Evolutionary conservation across 1,140 invertebrate genomes (phyloP).

Genomic region (Littorina saxatilis): DNA sequence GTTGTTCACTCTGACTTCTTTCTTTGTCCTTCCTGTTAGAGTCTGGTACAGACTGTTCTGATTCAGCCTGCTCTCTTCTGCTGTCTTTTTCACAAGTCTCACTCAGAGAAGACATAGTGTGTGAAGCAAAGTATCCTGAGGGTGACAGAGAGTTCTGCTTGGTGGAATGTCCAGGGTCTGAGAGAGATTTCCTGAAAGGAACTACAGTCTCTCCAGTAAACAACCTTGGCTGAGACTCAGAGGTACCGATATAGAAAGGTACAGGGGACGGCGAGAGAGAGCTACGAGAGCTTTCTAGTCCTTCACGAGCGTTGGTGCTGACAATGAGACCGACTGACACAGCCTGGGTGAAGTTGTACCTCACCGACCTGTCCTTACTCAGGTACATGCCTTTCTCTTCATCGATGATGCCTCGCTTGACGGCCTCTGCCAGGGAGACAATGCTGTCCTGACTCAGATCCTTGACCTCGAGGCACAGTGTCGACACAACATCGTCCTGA

Average conservation of each 20-base stretch:
- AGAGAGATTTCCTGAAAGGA: constrained; percentile 42
- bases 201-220: constrained; percentile 24
- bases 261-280: constrained; percentile 24
- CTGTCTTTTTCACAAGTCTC: neutral
- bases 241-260: neutral
- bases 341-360: constrained; percentile 83
- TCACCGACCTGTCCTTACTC: constrained; percentile 46
- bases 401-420: constrained; percentile 86
- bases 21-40: neutral
- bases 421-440: constrained; percentile 77
- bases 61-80: neutral
- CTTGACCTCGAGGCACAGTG: constrained; percentile 86
- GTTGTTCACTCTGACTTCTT: neutral
- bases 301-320: constrained; percentile 67
- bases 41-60: neutral
- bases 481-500: constrained; percentile 76
- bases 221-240: neutral
- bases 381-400: constrained; percentile 80
- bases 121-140: neutral
- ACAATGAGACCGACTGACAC: constrained; percentile 84
- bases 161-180: constrained; percentile 15
- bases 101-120: neutral
- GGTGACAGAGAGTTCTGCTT: neutral
- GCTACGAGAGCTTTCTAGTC: constrained; percentile 50
- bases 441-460: constrained; percentile 64